These are phyloP conservation scores for Drosophila gaucha DNA, from an alignment of 2,888 invertebrate genomes.

Conservation along the genomic window DNA sequence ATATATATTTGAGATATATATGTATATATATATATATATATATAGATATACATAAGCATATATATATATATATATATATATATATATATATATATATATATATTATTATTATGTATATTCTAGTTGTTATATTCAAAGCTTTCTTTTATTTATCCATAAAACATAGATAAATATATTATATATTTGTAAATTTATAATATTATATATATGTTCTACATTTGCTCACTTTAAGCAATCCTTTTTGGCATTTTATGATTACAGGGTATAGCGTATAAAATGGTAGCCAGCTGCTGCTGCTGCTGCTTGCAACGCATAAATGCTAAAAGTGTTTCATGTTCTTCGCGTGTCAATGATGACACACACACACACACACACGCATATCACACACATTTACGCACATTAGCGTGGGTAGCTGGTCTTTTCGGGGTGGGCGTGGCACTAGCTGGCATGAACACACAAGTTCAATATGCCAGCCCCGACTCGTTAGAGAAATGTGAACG, in stretches of 20 bases:
- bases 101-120: no score
- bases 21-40: no score
- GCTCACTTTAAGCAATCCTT: not conserved
- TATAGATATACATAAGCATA: no score
- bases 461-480: constrained; percentile 53
- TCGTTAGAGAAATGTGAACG: constrained; percentile 67
- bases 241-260: not conserved
- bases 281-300: constrained; percentile 39
- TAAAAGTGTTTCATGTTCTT: constrained; percentile 54
- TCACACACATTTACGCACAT: constrained; percentile 18
- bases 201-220: no score
- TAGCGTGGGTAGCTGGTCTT: constrained; percentile 9
- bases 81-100: no score
- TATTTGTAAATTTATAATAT: no score
- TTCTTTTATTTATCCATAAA: no score
- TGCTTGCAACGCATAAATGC: constrained; percentile 45
- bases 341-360: constrained; percentile 50
- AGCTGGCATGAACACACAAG: constrained; percentile 18
- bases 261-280: constrained; percentile 35
- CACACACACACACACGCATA: constrained; percentile 8
- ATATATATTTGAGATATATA: no score
- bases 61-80: no score
- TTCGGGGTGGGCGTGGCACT: constrained; percentile 19
- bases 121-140: no score
- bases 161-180: no score